Conservation (phyloP, 2,888 invertebrate species). For the Ceraclea dissimilis region DNA sequence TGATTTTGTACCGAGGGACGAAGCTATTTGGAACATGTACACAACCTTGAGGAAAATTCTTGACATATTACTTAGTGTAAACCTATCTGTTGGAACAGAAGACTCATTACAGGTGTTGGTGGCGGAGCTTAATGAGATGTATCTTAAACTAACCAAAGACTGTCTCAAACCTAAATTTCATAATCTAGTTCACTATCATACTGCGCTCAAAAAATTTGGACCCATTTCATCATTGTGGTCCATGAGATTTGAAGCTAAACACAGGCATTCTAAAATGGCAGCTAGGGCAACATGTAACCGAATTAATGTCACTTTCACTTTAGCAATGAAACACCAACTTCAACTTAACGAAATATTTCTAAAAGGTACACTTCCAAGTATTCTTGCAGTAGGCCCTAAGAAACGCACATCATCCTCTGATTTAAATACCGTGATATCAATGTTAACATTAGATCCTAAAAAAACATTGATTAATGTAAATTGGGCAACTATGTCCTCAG, state of each 20-base stretch:
- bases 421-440: too few species aligned
- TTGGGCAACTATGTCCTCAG: not conserved
- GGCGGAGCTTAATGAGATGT: not conserved
- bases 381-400: too few species aligned
- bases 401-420: too few species aligned
- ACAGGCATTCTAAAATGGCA: too few species aligned
- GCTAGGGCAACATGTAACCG: not conserved
- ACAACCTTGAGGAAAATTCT: not conserved
- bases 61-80: not conserved
- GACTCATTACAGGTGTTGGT: not conserved
- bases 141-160: not conserved
- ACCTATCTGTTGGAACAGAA: not conserved
- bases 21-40: not conserved
- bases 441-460: too few species aligned
- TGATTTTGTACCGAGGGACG: not conserved
- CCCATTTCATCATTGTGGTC: not conserved
- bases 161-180: conserved; percentile 3
- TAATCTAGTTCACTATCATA: not conserved
- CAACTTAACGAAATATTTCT: too few species aligned
- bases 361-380: too few species aligned
- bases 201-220: not conserved
- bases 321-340: not conserved
- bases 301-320: not conserved
- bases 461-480: too few species aligned
- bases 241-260: not conserved